Evolutionary conservation across 2,888 invertebrate genomes (phyloP), one percentile per base, ranked within the genome.

Genomic region (Drosophila phalerata): DNA sequence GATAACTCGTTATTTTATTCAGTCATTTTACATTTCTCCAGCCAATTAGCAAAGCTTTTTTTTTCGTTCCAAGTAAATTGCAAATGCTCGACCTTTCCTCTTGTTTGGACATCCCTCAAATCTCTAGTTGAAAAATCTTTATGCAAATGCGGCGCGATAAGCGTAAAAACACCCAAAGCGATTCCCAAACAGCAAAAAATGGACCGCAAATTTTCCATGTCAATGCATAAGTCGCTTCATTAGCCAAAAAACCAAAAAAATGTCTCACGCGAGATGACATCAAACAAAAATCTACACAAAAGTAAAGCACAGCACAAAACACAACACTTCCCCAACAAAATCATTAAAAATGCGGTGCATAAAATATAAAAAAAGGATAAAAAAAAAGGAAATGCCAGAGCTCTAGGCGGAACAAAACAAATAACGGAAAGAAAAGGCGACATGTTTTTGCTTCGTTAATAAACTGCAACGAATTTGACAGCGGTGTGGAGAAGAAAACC

Each of bases 141-240:
- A 84, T 84, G 88, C 84, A 85, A 88, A 85, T 88, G 88, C 66
- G 60, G 58, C 51, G 81, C 66, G 80, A 65, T 65, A 67, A 58
- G 68, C 69, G 75, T 76, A 72, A 88, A 84, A 86, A 77, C 71
- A 71, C 30, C 64, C 48, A 34, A 65, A 69, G 53, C 56, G 61
- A 10, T 25, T 13, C 42, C 0, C 42, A 47, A 60, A 42, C 9
- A 32, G 10, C 32, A 62, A 65, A 76, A 69, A 71, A 47, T 55
- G 66, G 48, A 75, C 87, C 89, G 77, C 81, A 85, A 81, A 87
- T 85, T 88, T 88, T 84, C 87, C 89, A 86, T 87, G 89, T 87
- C 89, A 85, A 70, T 88, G 89, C 89, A 85, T 87, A 86, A 88
- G 84, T 84, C 81, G 85, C 87, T 85, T 85, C 89, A 85, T 85